Percentiles rank a stretch among this genome's conserved stretches.
Evolutionary conservation across 2,797 vertebrate species (phyloP).

Genomic region (Lepus oiostolus): DNA sequence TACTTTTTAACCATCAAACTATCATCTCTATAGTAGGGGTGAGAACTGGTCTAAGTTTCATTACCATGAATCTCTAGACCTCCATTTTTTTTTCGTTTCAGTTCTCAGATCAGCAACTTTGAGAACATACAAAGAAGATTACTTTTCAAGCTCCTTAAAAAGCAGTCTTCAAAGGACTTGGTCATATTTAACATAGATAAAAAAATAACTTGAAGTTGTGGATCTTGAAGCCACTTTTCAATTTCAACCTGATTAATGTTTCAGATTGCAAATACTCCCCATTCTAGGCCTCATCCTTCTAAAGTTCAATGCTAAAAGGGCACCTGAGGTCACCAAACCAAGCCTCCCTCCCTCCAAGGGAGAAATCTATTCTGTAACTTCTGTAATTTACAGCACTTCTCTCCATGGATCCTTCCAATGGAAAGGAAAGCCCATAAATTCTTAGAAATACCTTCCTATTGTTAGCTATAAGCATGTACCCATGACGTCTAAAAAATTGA

Average conservation of each 20-base stretch:
- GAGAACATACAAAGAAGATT: too few relatives aligned
- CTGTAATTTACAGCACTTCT: conserved; percentile 15
- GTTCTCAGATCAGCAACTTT: too few relatives aligned
- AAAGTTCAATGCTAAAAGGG: not conserved
- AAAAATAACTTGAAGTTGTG: not conserved
- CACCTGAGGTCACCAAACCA: not conserved
- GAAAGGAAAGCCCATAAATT: not conserved
- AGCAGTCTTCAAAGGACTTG: too few relatives aligned
- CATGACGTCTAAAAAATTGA: conserved; percentile 33
- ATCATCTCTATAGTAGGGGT: not conserved
- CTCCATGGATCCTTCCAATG: not conserved
- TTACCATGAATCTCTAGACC: not conserved
- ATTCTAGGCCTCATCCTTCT: fast-evolving
- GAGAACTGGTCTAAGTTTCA: not conserved
- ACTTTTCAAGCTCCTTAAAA: too few relatives aligned
- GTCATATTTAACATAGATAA: too few relatives aligned
- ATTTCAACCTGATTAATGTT: not conserved
- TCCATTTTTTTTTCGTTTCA: not conserved
- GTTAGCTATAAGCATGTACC: not conserved
- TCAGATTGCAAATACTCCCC: not conserved
- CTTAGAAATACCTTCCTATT: not conserved
- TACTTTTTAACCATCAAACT: not conserved
- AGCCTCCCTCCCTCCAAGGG: not conserved
- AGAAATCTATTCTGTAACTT: not conserved
- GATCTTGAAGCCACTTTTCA: not conserved